These are phyloP conservation scores for Grus americana DNA, from an alignment of 2,113 vertebrate genomes.

Conservation along the genomic window DNA sequence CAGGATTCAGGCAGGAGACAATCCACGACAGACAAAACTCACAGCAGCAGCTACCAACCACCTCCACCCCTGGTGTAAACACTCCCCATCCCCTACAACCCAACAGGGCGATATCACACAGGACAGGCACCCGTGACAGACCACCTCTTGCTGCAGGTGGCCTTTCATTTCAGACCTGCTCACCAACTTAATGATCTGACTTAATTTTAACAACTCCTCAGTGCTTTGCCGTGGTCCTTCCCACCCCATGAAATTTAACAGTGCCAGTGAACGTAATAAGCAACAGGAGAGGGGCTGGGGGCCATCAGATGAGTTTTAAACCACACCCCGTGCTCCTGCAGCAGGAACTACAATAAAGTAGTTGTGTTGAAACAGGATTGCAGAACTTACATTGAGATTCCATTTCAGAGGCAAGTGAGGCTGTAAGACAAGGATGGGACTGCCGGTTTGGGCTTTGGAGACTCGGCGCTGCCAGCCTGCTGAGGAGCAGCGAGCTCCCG, in stretches of 20 bases:
- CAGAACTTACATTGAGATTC: background rate
- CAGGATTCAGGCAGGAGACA: background rate
- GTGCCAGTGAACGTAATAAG: background rate
- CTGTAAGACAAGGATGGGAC: background rate
- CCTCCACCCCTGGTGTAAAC: fast-evolving
- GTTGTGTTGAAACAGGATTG: background rate
- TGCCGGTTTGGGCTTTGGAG: background rate
- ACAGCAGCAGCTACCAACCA: background rate
- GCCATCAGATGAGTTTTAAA: background rate
- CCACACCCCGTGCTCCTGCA: fast-evolving
- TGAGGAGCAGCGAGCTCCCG: fast-evolving
- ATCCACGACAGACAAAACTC: background rate
- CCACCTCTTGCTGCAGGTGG: too few relatives aligned
- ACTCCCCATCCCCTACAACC: background rate
- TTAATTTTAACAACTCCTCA: background rate
- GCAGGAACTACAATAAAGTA: background rate
- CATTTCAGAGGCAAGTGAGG: background rate
- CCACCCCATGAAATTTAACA: fast-evolving
- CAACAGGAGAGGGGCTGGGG: fast-evolving
- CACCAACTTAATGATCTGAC: background rate
- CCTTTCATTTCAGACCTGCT: background rate
- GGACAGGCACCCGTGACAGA: background rate
- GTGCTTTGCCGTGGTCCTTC: background rate
- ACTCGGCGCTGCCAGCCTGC: fast-evolving
- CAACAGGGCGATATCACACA: fast-evolving